Conservation (phyloP, 2,888 invertebrate species). For the Leucoma salicis region DNA sequence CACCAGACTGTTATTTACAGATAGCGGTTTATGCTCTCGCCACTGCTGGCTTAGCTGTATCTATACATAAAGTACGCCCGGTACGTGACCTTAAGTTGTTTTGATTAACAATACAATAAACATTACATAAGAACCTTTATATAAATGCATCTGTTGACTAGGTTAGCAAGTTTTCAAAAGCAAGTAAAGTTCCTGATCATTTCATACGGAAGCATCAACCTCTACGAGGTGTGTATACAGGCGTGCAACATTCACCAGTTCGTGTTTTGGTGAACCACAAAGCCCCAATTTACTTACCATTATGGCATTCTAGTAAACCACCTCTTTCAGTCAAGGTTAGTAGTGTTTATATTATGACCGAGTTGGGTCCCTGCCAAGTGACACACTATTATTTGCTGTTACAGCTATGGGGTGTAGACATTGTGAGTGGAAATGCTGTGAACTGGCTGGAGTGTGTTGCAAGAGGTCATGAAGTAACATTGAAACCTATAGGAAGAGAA, state of each 20-base stretch:
- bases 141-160: constrained; percentile 40
- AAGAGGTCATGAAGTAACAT: constrained; percentile 67
- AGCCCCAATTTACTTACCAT: constrained; percentile 79
- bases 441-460: constrained; percentile 83
- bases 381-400: constrained; percentile 15
- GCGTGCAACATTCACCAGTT: constrained; percentile 76
- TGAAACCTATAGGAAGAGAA: constrained; percentile 71
- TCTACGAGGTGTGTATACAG: constrained; percentile 73
- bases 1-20: constrained; percentile 60
- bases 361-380: constrained; percentile 29
- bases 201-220: constrained; percentile 78
- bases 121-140: constrained; percentile 62
- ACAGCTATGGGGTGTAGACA: constrained; percentile 76
- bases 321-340: constrained; percentile 78
- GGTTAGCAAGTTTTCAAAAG: constrained; percentile 84
- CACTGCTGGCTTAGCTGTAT: constrained; percentile 77
- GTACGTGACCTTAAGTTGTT: constrained; percentile 63
- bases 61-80: constrained; percentile 83
- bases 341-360: background rate
- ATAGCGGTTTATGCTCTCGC: constrained; percentile 83
- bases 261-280: constrained; percentile 80
- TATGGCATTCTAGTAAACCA: constrained; percentile 75
- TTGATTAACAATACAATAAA: constrained; percentile 28
- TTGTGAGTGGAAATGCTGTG: constrained; percentile 77
- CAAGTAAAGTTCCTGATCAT: constrained; percentile 80